These are phyloP conservation scores for Rhombomys opimus DNA, from an alignment of 2,113 vertebrate species.

Conservation along the genomic window DNA sequence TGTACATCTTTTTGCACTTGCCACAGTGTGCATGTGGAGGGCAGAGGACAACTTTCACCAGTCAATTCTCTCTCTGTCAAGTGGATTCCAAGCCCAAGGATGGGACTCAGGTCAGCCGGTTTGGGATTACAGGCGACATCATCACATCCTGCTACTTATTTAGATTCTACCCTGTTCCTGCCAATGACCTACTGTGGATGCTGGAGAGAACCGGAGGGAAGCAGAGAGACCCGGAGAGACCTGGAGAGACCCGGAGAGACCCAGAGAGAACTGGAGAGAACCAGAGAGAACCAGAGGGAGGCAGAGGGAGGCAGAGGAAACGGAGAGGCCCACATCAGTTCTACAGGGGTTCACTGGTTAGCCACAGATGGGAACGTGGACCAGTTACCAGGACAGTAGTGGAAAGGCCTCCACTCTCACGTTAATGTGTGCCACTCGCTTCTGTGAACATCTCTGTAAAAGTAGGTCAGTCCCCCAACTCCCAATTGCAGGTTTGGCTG, in stretches of 20 bases:
- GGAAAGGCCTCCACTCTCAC: not conserved
- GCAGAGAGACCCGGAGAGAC: no score
- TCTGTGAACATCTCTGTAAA: not conserved
- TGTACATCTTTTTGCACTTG: not conserved
- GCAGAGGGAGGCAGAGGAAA: not conserved
- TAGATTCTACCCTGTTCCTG: not conserved
- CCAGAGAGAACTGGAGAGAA: not conserved
- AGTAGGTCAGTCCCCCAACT: not conserved
- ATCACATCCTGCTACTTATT: not conserved
- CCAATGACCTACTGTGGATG: not conserved
- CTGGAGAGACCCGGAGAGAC: not conserved
- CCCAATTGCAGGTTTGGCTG: not conserved
- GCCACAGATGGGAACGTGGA: not conserved
- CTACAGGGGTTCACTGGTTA: not conserved
- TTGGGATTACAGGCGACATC: not conserved
- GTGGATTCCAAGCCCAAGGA: not conserved
- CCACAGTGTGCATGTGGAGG: no score
- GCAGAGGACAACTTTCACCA: not conserved
- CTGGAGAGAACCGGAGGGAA: not conserved
- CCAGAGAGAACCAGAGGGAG: not conserved
- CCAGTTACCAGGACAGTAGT: not conserved
- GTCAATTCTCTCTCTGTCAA: not conserved
- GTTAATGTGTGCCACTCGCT: not conserved
- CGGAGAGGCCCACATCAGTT: not conserved
- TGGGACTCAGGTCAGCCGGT: not conserved